Conservation (phyloP, 1,140 invertebrate species). For the Cephus cinctus region DNA sequence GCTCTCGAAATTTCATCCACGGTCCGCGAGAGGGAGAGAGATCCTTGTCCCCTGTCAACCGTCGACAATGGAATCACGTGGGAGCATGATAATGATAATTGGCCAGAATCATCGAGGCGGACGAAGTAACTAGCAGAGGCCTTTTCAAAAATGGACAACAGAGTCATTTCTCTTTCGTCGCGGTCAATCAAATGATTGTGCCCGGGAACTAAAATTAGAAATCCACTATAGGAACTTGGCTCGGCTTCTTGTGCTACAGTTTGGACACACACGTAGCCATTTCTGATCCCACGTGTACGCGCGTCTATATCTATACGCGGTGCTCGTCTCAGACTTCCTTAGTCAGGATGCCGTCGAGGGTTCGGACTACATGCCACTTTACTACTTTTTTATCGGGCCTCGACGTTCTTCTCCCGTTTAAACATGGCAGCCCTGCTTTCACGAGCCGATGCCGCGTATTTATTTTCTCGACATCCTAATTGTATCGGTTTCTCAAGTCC, state of each 20-base stretch:
- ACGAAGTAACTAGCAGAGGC: slow-evolving; percentile 14
- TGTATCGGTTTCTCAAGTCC: slow-evolving; percentile 1
- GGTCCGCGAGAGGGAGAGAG: slow-evolving; percentile 10
- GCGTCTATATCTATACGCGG: neutral
- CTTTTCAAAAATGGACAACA: slow-evolving; percentile 13
- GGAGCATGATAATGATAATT: neutral
- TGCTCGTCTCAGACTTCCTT: no score
- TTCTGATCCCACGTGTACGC: neutral
- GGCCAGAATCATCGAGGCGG: slow-evolving; percentile 10
- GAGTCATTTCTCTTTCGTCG: slow-evolving; percentile 21
- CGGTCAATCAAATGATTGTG: slow-evolving; percentile 8
- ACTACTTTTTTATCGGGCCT: neutral
- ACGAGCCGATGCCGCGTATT: no score
- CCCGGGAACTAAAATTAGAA: slow-evolving; percentile 19
- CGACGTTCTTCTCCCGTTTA: neutral
- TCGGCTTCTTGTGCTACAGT: neutral
- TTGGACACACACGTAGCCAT: neutral
- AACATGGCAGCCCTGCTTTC: no score
- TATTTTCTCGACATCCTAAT: slow-evolving; percentile 4
- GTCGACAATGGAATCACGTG: neutral
- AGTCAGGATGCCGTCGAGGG: no score
- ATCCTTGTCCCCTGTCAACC: slow-evolving; percentile 2
- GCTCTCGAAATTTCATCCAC: neutral
- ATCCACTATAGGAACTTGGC: slow-evolving; percentile 2
- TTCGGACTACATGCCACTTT: no score